Conservation (phyloP, 2,797 vertebrate genomes). For the Taenioides sp. region DNA sequence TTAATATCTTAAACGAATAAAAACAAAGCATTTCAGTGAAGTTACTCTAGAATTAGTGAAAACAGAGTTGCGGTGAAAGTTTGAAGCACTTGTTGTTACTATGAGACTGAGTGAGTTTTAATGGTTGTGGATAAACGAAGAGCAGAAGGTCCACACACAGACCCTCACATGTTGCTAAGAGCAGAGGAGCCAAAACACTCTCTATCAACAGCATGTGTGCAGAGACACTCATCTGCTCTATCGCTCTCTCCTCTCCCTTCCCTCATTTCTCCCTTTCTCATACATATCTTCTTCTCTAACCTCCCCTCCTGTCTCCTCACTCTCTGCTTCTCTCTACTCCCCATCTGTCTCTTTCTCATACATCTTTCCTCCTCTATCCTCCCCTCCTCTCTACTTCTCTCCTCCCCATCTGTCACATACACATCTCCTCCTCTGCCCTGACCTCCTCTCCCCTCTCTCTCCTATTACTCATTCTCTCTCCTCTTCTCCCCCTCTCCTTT, state of each 20-base stretch:
- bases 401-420: neutral
- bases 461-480: neutral
- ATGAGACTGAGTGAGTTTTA: neutral
- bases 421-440: too few relatives aligned
- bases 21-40: neutral
- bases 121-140: neutral
- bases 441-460: neutral
- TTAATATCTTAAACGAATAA: too few relatives aligned
- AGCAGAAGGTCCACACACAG: neutral
- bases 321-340: slow-evolving; percentile 33
- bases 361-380: neutral
- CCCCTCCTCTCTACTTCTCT: neutral
- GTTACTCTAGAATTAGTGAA: too few relatives aligned
- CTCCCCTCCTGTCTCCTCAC: too few relatives aligned
- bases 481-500: neutral
- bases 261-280: slow-evolving; percentile 24
- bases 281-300: neutral
- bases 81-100: neutral
- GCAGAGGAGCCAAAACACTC: too few relatives aligned
- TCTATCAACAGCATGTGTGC: too few relatives aligned
- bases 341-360: neutral
- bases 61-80: neutral
- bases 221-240: too few relatives aligned
- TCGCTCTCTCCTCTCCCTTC: neutral
- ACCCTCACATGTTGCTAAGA: neutral